Base-by-base conservation (phyloP, 1,140 invertebrate species). In the Phymorhynchus buccinoides region DNA sequence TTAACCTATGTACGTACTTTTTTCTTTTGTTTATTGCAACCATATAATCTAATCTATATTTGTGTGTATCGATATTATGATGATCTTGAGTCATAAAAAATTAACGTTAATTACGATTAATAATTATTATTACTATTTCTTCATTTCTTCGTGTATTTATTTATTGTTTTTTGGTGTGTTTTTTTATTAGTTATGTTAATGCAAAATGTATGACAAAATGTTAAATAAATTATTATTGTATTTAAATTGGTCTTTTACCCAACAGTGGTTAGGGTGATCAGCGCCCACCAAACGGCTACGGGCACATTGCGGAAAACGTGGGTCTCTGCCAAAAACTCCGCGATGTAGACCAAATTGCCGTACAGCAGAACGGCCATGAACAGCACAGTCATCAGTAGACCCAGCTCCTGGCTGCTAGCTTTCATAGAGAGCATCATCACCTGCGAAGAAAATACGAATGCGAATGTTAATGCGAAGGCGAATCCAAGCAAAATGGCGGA, bases 261-360 rank as follows among this genome's bases (percentile, higher is more conserved):
- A 16, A 94, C 93, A 1, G 93, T 94, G 77, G 93, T 94, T 92
- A 94, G 94, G 79, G 94, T 95, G 85, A 95, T 94, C 12, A 94
- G 88, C 6, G 93, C 93, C 94, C 94, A 94, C 94, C 94, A 94
- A 0, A 91, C 84, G 1, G 86, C 88, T 14, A 84, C 22, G 52
- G 88, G 88, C n/a, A 89, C 84, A 48, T 83, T 87, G 22, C 84
- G 39, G 82, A 90, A 90, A 9, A 80, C 66, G 42, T 82, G 48
- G 3, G 79, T 79, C 32, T 66, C 80, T 6, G 73, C 42, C 48
- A 87, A n/a, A 35, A 77, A 66, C 71, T 85, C 86, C 3, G 77
- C 84, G 22, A 85, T 30, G 71, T 83, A 88, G 52, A 84, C 48
- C 32, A 85, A 39, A 32, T 82, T 85, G 6, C 84, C 87, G 68